A percentile compares a stretch with the other conserved stretches of the same genome.
phyloP scores from a whole-genome alignment of 2,797 vertebrate genomes.

The Tokudaia muenninki region DNA sequence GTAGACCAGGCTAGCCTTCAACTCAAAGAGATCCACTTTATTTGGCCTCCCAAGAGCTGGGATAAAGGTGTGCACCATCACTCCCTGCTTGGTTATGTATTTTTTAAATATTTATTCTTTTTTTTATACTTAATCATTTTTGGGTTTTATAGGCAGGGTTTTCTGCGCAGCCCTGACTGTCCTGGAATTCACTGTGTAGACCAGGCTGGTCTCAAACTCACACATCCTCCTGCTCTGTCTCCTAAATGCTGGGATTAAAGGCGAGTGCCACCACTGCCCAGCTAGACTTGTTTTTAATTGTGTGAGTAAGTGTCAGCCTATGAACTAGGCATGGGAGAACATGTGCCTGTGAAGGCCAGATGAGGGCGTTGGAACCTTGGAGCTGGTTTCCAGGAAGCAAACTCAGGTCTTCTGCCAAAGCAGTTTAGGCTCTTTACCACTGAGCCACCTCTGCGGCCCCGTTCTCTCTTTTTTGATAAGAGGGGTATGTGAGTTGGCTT shows the following conservation, averaged over 20 bases:
- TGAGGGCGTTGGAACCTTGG: background rate
- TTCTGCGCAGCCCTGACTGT: background rate
- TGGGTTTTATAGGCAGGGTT: background rate
- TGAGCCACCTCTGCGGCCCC: too few species aligned
- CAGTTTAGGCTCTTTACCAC: too few species aligned
- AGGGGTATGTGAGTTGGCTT: too few species aligned
- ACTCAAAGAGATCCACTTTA: background rate
- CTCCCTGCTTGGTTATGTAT: background rate
- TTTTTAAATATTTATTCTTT: background rate
- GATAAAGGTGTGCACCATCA: background rate
- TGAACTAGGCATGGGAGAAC: too few species aligned
- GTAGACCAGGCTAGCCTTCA: background rate
- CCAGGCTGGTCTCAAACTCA: background rate
- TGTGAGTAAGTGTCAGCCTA: too few species aligned
- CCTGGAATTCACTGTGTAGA: background rate
- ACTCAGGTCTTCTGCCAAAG: background rate
- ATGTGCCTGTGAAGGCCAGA: too few species aligned
- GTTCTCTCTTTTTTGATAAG: too few species aligned
- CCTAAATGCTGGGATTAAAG: background rate
- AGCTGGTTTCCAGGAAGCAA: background rate
- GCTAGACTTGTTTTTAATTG: background rate
- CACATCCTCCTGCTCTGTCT: background rate
- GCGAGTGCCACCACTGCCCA: background rate
- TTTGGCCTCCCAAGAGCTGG: background rate
- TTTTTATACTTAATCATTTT: background rate